Conservation (phyloP, 1,140 invertebrate species). For the Brachionus plicatilis region DNA sequence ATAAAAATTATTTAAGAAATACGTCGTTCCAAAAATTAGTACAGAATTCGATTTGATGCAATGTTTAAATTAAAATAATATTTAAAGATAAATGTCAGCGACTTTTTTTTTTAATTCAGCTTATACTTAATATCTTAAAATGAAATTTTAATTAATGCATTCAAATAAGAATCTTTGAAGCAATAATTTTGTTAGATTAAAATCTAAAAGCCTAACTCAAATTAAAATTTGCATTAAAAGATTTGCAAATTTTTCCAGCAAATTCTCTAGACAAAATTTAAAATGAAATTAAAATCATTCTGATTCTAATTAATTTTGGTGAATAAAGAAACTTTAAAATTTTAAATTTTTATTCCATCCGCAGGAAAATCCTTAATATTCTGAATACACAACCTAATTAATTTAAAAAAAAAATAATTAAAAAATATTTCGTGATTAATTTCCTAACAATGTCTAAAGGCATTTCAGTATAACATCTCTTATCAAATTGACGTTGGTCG, state of each 20-base stretch:
- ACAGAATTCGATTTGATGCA: background rate
- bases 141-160: background rate
- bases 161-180: background rate
- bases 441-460: background rate
- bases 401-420: background rate
- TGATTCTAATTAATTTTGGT: background rate
- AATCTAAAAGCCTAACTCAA: background rate
- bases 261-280: background rate
- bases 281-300: background rate
- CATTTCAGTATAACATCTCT: no score
- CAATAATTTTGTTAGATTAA: background rate
- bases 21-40: background rate
- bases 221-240: background rate
- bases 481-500: no score
- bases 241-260: background rate
- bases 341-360: background rate
- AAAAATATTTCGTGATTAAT: background rate
- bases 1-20: no score
- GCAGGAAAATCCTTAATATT: background rate
- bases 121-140: background rate
- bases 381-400: background rate
- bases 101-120: background rate
- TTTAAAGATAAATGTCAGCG: background rate
- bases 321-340: background rate
- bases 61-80: background rate